phyloP scores from a whole-genome alignment of 2,797 vertebrate genomes.

The Ctenosaura bakeri region DNA sequence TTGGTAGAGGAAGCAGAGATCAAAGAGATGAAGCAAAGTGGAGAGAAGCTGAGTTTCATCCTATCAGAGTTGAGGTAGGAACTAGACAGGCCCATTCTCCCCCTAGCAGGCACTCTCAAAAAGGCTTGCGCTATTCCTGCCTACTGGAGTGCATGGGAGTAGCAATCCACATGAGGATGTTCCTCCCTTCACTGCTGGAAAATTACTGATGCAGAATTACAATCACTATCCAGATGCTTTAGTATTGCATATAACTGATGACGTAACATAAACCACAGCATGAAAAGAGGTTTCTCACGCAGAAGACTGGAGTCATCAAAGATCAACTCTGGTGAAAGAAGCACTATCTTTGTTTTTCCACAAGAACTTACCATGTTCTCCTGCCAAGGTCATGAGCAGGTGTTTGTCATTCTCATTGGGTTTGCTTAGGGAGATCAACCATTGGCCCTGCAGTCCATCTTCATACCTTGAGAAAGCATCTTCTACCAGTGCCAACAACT shows the following conservation, averaged over 20 bases:
- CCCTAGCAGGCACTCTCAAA: background rate
- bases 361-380: constrained; percentile 87
- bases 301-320: background rate
- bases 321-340: background rate
- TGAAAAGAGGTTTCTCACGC: background rate
- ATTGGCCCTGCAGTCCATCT: constrained; percentile 87
- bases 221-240: background rate
- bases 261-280: background rate
- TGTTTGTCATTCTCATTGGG: constrained; percentile 92
- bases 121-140: background rate
- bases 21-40: too few species aligned
- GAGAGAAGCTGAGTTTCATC: too few species aligned
- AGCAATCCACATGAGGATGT: background rate
- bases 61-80: too few species aligned
- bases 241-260: background rate
- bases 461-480: constrained; percentile 88
- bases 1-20: too few species aligned
- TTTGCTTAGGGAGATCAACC: constrained; percentile 94
- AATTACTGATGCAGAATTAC: background rate
- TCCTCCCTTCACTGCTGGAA: too few species aligned
- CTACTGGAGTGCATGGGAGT: too few species aligned
- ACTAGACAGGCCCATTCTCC: background rate
- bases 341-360: background rate
- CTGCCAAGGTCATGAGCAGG: constrained; percentile 92
- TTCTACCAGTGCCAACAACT: constrained; percentile 89